phyloP scores from a whole-genome alignment of 2,797 vertebrate genomes.

The Diplodus sargus region DNA sequence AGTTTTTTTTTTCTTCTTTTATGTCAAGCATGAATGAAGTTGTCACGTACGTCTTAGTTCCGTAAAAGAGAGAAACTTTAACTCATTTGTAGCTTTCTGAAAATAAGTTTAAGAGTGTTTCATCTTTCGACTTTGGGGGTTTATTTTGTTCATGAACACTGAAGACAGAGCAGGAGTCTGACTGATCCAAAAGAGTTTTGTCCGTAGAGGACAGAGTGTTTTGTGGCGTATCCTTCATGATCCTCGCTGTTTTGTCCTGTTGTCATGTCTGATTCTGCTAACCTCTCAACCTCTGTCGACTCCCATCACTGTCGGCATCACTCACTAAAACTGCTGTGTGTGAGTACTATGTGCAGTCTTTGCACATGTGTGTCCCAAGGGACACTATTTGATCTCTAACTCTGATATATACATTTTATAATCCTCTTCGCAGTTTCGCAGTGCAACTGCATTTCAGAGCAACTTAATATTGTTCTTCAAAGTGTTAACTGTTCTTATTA shows the following conservation, averaged over 20 bases:
- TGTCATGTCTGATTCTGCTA: constrained; percentile 56
- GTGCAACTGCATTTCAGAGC: not conserved
- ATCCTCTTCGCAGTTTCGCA: not conserved
- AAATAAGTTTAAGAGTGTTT: no score
- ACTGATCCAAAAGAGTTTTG: constrained; percentile 34
- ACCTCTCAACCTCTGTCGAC: constrained; percentile 63
- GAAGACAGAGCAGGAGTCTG: constrained; percentile 5
- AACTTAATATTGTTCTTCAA: not conserved
- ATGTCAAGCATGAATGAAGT: no score
- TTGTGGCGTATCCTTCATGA: constrained; percentile 38
- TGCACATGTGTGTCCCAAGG: constrained; percentile 1
- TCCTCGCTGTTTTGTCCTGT: constrained; percentile 43
- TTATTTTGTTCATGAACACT: no score
- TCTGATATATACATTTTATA: not conserved
- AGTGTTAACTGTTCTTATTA: not conserved
- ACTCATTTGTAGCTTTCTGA: no score
- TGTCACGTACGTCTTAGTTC: no score
- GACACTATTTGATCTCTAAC: constrained; percentile 8
- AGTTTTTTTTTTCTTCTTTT: no score
- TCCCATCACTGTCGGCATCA: constrained; percentile 52
- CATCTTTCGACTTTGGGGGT: no score
- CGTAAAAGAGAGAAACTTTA: no score
- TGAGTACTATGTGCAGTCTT: not conserved
- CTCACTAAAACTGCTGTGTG: not conserved
- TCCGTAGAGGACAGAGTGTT: constrained; percentile 47